A percentile compares a stretch with the other conserved stretches of the same genome.
Evolutionary conservation across 2,797 vertebrate species (phyloP).

Genomic region (Lemur catta): DNA sequence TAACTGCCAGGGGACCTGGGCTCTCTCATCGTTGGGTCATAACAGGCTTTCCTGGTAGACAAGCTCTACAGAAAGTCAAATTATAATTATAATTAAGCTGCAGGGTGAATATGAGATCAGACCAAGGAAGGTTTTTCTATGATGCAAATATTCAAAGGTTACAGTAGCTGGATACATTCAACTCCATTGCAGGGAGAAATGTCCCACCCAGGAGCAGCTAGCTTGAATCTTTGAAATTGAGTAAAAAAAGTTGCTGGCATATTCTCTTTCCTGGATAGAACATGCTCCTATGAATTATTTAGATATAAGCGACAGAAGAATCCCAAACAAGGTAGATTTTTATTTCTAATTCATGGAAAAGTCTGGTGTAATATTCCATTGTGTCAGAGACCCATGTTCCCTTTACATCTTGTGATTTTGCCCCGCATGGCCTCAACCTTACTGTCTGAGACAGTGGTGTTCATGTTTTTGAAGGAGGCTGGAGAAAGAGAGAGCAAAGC

Average conservation of each 20-base stretch:
- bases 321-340: not conserved
- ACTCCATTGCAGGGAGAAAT: not conserved
- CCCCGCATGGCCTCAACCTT: not conserved
- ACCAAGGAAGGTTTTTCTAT: not conserved
- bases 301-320: not conserved
- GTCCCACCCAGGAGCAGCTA: not conserved
- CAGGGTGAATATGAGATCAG: not conserved
- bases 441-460: not conserved
- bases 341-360: not conserved
- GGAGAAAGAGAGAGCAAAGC: not conserved
- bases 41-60: not conserved
- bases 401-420: not conserved
- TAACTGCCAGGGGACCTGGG: not conserved
- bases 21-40: not conserved
- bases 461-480: not conserved
- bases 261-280: not conserved
- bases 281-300: not conserved
- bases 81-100: conserved; percentile 29
- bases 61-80: not conserved
- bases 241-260: not conserved
- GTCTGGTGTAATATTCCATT: not conserved
- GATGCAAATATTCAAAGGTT: conserved; percentile 4
- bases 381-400: not conserved
- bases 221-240: not conserved
- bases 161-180: not conserved